phyloP scores from a whole-genome alignment of 2,888 invertebrate species.

The Chrysopilus asiliformis region DNA sequence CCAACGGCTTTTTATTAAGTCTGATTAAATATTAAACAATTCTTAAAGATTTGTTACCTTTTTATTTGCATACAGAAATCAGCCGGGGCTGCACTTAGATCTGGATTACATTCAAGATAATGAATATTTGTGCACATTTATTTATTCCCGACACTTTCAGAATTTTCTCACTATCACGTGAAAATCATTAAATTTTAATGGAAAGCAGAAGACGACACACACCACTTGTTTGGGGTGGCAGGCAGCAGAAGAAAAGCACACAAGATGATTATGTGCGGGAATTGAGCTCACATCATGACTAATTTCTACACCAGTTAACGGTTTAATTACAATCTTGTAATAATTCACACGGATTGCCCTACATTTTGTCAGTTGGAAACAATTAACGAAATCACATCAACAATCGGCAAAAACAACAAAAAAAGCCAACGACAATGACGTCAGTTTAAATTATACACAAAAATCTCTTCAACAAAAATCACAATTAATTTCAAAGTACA shows the following conservation, averaged over 20 bases:
- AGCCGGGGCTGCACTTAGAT: no score
- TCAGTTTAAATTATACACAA: not conserved
- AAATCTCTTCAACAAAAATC: no score
- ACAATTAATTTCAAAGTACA: no score
- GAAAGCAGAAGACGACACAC: not conserved
- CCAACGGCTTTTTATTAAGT: no score
- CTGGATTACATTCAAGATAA: no score
- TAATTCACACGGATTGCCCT: conserved; percentile 13
- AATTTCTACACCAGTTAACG: conserved; percentile 14
- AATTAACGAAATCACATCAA: not conserved
- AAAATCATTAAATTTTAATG: not conserved
- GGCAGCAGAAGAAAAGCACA: not conserved
- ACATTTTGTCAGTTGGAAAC: not conserved
- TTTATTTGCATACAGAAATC: no score
- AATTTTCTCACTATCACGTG: no score
- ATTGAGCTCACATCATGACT: conserved; percentile 9
- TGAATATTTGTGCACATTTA: no score
- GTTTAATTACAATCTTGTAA: conserved; percentile 11
- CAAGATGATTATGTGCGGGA: not conserved
- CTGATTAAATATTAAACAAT: no score
- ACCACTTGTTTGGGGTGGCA: not conserved
- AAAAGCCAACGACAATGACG: not conserved
- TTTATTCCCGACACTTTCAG: no score
- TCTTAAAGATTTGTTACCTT: no score
- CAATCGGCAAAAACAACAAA: not conserved